A percentile compares a stretch with the other conserved stretches of the same genome.
Conservation (phyloP, 2,797 vertebrate genomes). For the Cephalopachus bancanus region DNA sequence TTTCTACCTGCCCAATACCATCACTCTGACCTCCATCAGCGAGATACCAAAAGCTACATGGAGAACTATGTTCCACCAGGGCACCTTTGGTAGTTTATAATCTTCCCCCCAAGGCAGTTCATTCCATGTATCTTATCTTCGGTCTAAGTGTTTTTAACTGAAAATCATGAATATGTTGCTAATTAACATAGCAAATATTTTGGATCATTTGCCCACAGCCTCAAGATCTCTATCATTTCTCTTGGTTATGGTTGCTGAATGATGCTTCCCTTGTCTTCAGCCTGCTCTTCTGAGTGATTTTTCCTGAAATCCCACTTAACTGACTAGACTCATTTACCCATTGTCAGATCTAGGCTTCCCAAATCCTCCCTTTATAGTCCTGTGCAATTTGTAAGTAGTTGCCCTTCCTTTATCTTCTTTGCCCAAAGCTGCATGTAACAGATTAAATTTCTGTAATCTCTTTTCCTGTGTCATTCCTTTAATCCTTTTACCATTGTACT, state of each 20-base stretch:
- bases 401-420: neutral
- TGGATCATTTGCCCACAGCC: too few species aligned
- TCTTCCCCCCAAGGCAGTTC: neutral
- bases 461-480: neutral
- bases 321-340: neutral
- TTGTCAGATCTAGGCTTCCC: neutral
- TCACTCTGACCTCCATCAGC: too few species aligned
- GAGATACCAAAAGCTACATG: neutral
- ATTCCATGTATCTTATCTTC: neutral
- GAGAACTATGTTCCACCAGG: fast-evolving
- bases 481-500: neutral
- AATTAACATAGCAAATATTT: too few species aligned
- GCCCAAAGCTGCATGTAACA: neutral
- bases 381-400: neutral
- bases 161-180: neutral
- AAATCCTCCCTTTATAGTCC: neutral
- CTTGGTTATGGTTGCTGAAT: neutral
- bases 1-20: fast-evolving
- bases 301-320: neutral
- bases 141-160: neutral
- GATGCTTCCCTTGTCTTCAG: neutral
- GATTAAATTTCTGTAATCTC: neutral
- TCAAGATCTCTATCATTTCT: neutral
- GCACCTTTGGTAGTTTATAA: neutral
- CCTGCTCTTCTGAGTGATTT: neutral